Evolutionary conservation across 2,113 vertebrate genomes (phyloP).

Genomic region (Colistium nudipinnis): DNA sequence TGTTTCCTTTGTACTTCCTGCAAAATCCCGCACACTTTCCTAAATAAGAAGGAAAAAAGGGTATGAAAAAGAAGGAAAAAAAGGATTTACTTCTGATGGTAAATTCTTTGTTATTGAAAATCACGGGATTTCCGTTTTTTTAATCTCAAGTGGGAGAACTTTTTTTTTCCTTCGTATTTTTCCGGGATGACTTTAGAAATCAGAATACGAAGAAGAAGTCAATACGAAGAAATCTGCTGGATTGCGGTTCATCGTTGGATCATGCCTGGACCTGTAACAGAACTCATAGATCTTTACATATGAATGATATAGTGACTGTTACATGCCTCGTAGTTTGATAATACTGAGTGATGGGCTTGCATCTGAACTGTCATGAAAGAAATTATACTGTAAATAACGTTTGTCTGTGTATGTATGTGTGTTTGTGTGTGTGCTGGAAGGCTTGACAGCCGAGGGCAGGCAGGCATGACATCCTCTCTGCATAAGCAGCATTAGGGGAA

Average conservation of each 20-base stretch:
- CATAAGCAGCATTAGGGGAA: conserved; percentile 50
- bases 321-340: conserved; percentile 57
- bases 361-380: conserved; percentile 67
- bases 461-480: conserved; percentile 69
- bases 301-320: conserved; percentile 47
- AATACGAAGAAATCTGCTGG: neutral
- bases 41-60: conserved; percentile 39
- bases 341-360: conserved; percentile 66
- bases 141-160: neutral
- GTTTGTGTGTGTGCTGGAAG: conserved; percentile 47
- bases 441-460: conserved; percentile 68
- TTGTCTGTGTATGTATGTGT: conserved; percentile 51
- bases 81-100: neutral
- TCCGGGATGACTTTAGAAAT: neutral
- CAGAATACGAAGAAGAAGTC: conserved; percentile 2
- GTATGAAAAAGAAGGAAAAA: neutral
- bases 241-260: neutral
- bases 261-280: conserved; percentile 30
- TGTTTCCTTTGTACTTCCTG: conserved; percentile 30
- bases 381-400: conserved; percentile 75
- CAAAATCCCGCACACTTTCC: neutral
- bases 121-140: conserved; percentile 13
- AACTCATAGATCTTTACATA: conserved; percentile 31
- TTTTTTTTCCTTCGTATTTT: neutral
- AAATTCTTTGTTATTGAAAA: conserved; percentile 9